Conservation (phyloP, 2,113 vertebrate species). For the Campylorhamphus procurvoides region DNA sequence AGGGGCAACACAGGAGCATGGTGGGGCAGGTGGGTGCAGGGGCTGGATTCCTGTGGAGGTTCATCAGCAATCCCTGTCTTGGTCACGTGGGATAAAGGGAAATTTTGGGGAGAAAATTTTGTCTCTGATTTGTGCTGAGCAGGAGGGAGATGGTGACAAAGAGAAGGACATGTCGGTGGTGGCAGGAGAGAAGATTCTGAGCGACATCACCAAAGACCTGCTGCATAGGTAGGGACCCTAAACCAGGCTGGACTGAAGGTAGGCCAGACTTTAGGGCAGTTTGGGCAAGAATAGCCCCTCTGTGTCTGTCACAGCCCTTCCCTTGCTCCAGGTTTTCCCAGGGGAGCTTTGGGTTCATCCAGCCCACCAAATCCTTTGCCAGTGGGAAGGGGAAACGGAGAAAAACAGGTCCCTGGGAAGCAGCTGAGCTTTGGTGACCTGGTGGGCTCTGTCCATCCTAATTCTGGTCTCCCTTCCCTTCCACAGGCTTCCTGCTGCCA, state of each 20-base stretch:
- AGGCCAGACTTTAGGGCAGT: not conserved
- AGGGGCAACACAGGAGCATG: not conserved
- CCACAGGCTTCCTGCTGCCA: conserved; percentile 81
- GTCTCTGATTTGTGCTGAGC: not conserved
- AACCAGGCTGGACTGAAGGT: not conserved
- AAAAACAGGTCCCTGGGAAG: not conserved
- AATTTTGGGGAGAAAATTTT: not conserved
- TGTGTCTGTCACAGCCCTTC: not conserved
- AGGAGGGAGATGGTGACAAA: not conserved
- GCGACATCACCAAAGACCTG: conserved; percentile 60
- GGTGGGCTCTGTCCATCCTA: not conserved
- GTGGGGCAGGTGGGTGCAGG: conserved; percentile 14
- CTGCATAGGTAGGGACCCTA: conserved; percentile 48
- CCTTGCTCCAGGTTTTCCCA: not conserved
- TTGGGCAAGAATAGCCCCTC: not conserved
- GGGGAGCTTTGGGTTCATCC: not conserved
- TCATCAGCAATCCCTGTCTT: not conserved
- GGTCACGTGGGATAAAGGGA: not conserved
- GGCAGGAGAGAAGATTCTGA: conserved; percentile 50
- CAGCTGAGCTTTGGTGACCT: not conserved
- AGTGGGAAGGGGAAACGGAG: not conserved
- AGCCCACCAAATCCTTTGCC: not conserved
- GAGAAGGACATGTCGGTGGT: rapidly evolving
- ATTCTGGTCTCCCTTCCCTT: not conserved
- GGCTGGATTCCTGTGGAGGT: too few relatives aligned